These are phyloP conservation scores for Boloria euphrosyne DNA, from an alignment of 2,888 invertebrate species.

Conservation along the genomic window DNA sequence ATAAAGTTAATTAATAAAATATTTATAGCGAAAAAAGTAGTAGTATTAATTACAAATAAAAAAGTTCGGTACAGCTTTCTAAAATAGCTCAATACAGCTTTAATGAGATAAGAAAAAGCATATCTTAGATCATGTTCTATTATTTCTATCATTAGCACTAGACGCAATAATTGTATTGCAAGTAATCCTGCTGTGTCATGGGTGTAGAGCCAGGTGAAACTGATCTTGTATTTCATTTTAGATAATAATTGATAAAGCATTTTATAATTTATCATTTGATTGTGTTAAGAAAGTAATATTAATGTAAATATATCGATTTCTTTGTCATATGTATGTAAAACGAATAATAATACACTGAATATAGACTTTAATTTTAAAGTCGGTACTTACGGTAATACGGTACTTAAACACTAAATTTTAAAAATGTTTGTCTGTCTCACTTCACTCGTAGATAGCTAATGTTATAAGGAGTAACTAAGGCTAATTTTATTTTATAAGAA, in stretches of 20 bases:
- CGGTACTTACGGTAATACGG: too few relatives aligned
- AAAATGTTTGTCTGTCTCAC: too few relatives aligned
- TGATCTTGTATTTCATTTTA: neutral
- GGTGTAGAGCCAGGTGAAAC: neutral
- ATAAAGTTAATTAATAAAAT: too few relatives aligned
- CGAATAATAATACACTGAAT: neutral
- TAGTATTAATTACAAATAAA: neutral
- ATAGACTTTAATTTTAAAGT: too few relatives aligned
- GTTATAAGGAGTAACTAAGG: too few relatives aligned
- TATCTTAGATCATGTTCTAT: constrained; percentile 9
- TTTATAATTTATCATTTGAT: neutral
- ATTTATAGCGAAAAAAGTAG: too few relatives aligned
- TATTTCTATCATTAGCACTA: constrained; percentile 5
- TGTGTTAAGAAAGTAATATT: neutral
- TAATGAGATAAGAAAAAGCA: neutral
- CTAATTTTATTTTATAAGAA: too few relatives aligned
- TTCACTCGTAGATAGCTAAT: too few relatives aligned
- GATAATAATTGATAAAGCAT: neutral
- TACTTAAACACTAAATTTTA: too few relatives aligned
- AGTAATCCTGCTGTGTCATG: constrained; percentile 12
- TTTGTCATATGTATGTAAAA: neutral
- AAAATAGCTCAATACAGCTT: constrained; percentile 1
- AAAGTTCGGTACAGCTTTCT: constrained; percentile 17
- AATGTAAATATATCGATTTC: neutral
- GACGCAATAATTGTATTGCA: constrained; percentile 4